Percentiles rank a stretch among this genome's conserved stretches.
phyloP scores from a whole-genome alignment of 2,797 vertebrate species.

The Morus bassanus region DNA sequence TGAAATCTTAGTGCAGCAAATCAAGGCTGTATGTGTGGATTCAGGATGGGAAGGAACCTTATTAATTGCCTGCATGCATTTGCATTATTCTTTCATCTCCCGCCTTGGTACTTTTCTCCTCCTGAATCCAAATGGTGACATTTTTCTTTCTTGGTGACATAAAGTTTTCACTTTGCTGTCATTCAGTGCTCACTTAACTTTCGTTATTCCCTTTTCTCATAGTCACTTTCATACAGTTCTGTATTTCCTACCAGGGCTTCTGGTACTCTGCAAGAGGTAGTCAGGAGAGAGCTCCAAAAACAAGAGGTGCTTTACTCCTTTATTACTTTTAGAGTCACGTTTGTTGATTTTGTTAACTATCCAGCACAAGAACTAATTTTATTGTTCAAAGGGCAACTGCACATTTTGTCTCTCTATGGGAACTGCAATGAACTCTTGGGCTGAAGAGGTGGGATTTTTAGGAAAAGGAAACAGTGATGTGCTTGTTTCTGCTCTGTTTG shows the following conservation, averaged over 20 bases:
- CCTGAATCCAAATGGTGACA: not conserved
- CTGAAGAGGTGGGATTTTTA: not conserved
- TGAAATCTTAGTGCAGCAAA: not conserved
- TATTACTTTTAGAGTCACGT: not conserved
- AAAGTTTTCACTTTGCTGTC: not conserved
- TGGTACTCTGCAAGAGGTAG: not conserved
- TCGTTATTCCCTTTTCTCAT: not conserved
- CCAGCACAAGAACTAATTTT: not conserved
- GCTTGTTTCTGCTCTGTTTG: not conserved
- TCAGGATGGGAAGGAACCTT: not conserved
- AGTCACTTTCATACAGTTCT: not conserved
- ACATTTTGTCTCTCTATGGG: not conserved
- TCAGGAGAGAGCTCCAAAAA: not conserved
- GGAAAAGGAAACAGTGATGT: not conserved
- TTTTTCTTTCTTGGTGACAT: not conserved
- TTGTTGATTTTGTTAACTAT: not conserved
- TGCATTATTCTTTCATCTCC: conserved; percentile 34
- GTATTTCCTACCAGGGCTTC: not conserved
- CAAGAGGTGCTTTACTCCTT: not conserved
- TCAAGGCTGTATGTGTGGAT: not conserved
- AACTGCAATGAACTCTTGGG: not conserved
- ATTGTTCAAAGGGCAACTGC: not conserved
- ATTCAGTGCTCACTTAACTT: not conserved
- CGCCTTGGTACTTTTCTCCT: not conserved
- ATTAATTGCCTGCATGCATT: not conserved